A percentile compares a stretch with the other conserved stretches of the same genome.
Evolutionary conservation across 2,888 invertebrate genomes (phyloP).

Genomic region (Gnatocerus cornutus): DNA sequence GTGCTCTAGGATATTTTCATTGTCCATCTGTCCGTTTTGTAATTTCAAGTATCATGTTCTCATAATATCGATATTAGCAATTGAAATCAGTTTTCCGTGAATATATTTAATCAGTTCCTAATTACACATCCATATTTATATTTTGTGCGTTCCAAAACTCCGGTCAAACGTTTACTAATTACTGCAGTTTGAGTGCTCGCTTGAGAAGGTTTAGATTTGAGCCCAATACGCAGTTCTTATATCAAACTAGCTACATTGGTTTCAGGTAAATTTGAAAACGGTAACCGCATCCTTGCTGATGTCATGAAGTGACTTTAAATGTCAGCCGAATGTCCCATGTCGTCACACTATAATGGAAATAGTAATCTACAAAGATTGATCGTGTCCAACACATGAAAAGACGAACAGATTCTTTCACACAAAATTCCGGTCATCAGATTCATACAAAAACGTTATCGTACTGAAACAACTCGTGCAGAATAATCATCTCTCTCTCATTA

Average conservation of each 20-base stretch:
- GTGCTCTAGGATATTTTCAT: too few species aligned
- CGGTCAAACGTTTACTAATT: too few species aligned
- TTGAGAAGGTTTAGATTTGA: too few species aligned
- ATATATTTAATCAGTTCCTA: too few species aligned
- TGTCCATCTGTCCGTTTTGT: too few species aligned
- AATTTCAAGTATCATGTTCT: too few species aligned
- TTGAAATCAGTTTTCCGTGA: too few species aligned
- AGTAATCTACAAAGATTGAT: constrained; percentile 50
- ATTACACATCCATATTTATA: too few species aligned
- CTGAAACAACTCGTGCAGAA: constrained; percentile 32
- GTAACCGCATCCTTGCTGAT: constrained; percentile 41
- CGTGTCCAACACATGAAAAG: constrained; percentile 47
- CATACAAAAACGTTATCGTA: constrained; percentile 37
- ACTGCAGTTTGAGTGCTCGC: too few species aligned
- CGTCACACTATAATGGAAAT: constrained; percentile 48
- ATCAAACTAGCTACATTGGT: constrained; percentile 26
- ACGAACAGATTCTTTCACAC: constrained; percentile 47
- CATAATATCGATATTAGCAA: too few species aligned
- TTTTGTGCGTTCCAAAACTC: too few species aligned
- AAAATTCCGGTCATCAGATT: constrained; percentile 41
- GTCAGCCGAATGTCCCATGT: constrained; percentile 42
- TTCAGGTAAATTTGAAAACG: constrained; percentile 43
- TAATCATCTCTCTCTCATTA: constrained; percentile 34
- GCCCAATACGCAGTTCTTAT: not conserved
- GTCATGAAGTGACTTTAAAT: constrained; percentile 47